These are phyloP conservation scores for Pteronura brasiliensis DNA, from an alignment of 2,113 vertebrate species.

Conservation along the genomic window DNA sequence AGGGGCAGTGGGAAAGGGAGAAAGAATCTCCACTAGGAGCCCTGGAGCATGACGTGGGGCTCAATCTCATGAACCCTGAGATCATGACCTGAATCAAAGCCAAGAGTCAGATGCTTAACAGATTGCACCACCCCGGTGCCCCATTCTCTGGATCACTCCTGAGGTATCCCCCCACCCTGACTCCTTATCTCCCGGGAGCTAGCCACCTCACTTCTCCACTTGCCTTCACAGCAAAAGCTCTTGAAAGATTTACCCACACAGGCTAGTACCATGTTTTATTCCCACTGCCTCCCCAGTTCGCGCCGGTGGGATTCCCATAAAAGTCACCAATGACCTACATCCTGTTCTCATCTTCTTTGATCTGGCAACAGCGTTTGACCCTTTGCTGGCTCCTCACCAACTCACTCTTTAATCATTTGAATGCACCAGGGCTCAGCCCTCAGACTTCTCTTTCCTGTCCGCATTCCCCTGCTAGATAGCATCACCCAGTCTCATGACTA, in stretches of 20 bases:
- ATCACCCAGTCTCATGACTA: neutral
- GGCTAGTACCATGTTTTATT: neutral
- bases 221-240: neutral
- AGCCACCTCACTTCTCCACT: neutral
- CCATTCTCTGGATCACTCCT: neutral
- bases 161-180: neutral
- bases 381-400: neutral
- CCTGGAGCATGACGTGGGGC: neutral
- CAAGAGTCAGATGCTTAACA: neutral
- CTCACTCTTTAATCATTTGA: neutral
- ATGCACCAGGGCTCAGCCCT: neutral
- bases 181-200: neutral
- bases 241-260: neutral
- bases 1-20: neutral
- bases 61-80: neutral
- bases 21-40: neutral
- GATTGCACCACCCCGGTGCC: neutral
- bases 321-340: neutral
- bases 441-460: neutral
- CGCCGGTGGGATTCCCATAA: neutral
- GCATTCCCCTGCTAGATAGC: neutral
- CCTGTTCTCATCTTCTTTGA: neutral
- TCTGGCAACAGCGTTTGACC: neutral
- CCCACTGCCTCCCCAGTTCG: neutral
- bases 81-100: neutral